A percentile compares a stretch with the other conserved stretches of the same genome.
Evolutionary conservation across 2,888 invertebrate species (phyloP).

Genomic region (Ophioninae sp.): DNA sequence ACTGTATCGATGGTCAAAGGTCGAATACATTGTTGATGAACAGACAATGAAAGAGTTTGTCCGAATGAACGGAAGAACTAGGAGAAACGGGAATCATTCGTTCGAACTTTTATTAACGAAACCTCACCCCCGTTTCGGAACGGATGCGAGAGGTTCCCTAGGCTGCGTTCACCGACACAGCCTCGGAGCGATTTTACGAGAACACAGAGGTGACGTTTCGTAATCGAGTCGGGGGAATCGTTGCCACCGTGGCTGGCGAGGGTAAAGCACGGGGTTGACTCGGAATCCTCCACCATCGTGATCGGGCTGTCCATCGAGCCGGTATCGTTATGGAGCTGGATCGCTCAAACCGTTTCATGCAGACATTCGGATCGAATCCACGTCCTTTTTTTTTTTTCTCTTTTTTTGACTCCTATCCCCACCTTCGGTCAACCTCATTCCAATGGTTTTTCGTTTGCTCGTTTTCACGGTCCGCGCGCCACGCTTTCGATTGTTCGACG

Average conservation of each 20-base stretch:
- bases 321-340: conserved; percentile 36
- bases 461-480: conserved; percentile 73
- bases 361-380: conserved; percentile 41
- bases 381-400: conserved; percentile 11
- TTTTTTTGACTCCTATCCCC: neutral
- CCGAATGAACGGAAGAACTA: conserved; percentile 23
- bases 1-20: neutral
- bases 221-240: conserved; percentile 75
- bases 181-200: conserved; percentile 35
- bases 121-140: neutral
- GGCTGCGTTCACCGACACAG: neutral
- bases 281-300: conserved; percentile 29
- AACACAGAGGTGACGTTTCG: conserved; percentile 70
- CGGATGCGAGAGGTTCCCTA: no score
- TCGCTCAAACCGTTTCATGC: conserved; percentile 20
- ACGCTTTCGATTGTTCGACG: conserved; percentile 76
- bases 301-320: conserved; percentile 65
- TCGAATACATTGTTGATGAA: conserved; percentile 9
- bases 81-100: conserved; percentile 20
- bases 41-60: conserved; percentile 19
- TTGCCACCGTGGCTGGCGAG: conserved; percentile 17
- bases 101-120: conserved; percentile 29
- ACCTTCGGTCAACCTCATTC: neutral
- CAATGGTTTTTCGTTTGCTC: conserved; percentile 60
- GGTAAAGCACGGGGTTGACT: conserved; percentile 39